Conservation (phyloP, 2,888 invertebrate genomes). For the Apamea monoglypha region DNA sequence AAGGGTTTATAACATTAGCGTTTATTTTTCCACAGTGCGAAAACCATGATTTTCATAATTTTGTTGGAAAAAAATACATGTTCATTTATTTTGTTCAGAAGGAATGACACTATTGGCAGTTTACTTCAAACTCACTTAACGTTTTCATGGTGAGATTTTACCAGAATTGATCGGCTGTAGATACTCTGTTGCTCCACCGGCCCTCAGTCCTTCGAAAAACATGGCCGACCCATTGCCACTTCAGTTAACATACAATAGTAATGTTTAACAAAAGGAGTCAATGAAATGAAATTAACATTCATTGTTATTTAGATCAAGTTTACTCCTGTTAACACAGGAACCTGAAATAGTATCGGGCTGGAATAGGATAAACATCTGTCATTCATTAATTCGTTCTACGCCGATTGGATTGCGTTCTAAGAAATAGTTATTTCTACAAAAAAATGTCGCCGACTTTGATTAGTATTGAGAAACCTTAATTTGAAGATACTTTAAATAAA, state of each 20-base stretch:
- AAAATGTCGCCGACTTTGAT: neutral
- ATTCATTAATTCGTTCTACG: slow-evolving; percentile 4
- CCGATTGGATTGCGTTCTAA: neutral
- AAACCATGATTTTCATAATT: neutral
- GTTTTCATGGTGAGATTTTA: no score
- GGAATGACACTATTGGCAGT: no score
- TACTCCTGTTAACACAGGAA: neutral
- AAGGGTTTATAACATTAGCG: slow-evolving; percentile 17
- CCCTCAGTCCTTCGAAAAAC: neutral
- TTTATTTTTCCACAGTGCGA: slow-evolving; percentile 6
- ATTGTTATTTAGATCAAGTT: neutral
- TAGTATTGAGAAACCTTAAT: neutral
- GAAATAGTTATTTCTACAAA: neutral
- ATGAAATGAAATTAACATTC: neutral
- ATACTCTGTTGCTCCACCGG: neutral
- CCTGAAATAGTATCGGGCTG: neutral
- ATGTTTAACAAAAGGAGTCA: slow-evolving; percentile 6
- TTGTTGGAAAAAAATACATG: neutral
- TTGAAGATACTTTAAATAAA: neutral
- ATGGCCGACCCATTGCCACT: neutral
- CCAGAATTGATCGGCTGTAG: neutral
- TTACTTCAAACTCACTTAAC: neutral
- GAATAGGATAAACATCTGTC: neutral
- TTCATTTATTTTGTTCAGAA: neutral
- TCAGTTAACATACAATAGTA: neutral